Evolutionary conservation across 2,797 vertebrate species (phyloP).

Genomic region (Tarsius wallacei): DNA sequence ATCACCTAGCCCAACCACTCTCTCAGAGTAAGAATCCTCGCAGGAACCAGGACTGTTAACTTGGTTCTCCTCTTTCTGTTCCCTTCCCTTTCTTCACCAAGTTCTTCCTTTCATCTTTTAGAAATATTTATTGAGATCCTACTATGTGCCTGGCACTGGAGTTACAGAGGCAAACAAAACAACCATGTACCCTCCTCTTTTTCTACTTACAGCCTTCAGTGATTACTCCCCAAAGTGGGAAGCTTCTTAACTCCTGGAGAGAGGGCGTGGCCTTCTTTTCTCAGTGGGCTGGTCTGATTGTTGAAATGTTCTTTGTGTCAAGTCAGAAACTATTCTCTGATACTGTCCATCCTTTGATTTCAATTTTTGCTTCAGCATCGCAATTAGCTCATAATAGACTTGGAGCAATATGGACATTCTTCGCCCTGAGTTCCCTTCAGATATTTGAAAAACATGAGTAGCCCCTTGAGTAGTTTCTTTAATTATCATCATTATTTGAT

Average conservation of each 20-base stretch:
- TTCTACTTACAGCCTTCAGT: neutral
- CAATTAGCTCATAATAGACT: too few species aligned
- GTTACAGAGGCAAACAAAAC: neutral
- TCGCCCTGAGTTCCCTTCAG: neutral
- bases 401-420: neutral
- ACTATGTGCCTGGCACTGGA: neutral
- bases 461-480: neutral
- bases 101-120: neutral
- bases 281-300: neutral
- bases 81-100: neutral
- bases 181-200: neutral
- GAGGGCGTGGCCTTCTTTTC: too few species aligned
- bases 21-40: neutral
- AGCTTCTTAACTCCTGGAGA: too few species aligned
- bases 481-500: neutral
- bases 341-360: neutral
- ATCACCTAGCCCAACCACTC: neutral
- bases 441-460: neutral
- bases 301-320: neutral
- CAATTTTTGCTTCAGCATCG: neutral
- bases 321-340: neutral
- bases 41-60: neutral
- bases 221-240: neutral
- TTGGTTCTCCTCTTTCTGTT: neutral
- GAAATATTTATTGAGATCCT: neutral